Evolutionary conservation across 2,113 vertebrate genomes (phyloP).

Genomic region (Mystacornis crossleyi): DNA sequence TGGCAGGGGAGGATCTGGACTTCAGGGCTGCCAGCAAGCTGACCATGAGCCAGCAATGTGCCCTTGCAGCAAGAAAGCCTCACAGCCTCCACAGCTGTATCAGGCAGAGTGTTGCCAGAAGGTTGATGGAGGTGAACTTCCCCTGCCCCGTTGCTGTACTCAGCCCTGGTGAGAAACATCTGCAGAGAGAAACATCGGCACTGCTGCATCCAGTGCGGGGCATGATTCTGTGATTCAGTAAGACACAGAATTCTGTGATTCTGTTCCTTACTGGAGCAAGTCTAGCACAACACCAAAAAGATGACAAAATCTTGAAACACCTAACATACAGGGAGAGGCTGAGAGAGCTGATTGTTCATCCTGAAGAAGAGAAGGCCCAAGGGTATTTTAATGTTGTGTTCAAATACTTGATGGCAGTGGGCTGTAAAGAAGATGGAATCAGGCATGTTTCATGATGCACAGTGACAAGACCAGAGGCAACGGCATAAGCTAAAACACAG

Average conservation of each 20-base stretch:
- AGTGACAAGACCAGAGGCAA: not conserved
- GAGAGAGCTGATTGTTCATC: not conserved
- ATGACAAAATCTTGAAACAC: not conserved
- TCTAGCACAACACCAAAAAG: not conserved
- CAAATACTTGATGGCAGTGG: not conserved
- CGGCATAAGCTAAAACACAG: not conserved
- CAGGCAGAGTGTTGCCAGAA: not conserved
- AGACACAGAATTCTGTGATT: not conserved
- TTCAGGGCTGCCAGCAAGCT: not conserved
- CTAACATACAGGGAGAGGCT: not conserved
- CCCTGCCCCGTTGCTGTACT: not conserved
- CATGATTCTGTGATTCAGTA: not conserved
- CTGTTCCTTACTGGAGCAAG: not conserved
- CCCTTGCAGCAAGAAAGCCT: not conserved
- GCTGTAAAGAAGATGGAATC: not conserved
- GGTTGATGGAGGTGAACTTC: accelerated
- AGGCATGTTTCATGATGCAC: not conserved
- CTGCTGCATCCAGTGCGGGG: not conserved
- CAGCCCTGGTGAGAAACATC: not conserved
- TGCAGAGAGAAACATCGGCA: not conserved
- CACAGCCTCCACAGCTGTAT: not conserved
- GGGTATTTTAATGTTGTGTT: not conserved
- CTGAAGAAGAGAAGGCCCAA: not conserved
- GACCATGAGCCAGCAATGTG: not conserved
- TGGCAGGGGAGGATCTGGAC: not conserved